Evolutionary conservation across 1,140 invertebrate genomes (phyloP), one percentile per base, ranked within the genome.

Genomic region (Tetranychus cinnabarinus): DNA sequence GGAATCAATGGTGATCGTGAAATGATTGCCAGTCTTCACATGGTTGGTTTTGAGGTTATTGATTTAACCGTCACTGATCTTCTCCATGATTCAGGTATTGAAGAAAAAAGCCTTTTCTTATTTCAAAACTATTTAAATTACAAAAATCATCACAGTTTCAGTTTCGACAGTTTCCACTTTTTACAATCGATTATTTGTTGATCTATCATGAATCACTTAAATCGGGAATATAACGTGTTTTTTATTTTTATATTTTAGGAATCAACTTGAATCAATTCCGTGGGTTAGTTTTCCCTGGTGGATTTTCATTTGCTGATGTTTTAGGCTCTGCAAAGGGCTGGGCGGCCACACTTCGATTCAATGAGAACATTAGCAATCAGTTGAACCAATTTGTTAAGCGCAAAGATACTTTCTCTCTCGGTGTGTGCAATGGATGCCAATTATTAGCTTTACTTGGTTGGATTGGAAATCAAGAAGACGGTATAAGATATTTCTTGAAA

Each of bases 261-360:
- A 75, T 86, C 5, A 81, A 76, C 2, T 71, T 96, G 8, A 81
- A 88, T 60, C 70, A 76, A 15, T 97, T 96, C 73, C 77, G 81
- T 64, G 93, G 93, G 5, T 67, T 97, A 13, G 81, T 92, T 42
- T 97, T 97, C 69, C 91, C 92, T 3, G 93, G 93, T 48, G 93
- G 93, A 15, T 98, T 98, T 70, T 96, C 91, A 72, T 97, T 95
- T 75, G 92, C 89, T 45, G 92, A 98, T 76, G 93, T 95, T 1
- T 74, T 96, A 45, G 93, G 93, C 1, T 95, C 91, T 1, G 91
- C 88, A 0, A 95, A 93, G 76, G 93, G 23, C 15, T 98, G 93
- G 93, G 90, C 92, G 2, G 90, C 87, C 0, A 84, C 85, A 66
- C 81, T 96, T 15, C 69, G 85, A 4, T 92, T 88, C 70, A 76